phyloP scores from a whole-genome alignment of 2,888 invertebrate species.

The Altica lythri region DNA sequence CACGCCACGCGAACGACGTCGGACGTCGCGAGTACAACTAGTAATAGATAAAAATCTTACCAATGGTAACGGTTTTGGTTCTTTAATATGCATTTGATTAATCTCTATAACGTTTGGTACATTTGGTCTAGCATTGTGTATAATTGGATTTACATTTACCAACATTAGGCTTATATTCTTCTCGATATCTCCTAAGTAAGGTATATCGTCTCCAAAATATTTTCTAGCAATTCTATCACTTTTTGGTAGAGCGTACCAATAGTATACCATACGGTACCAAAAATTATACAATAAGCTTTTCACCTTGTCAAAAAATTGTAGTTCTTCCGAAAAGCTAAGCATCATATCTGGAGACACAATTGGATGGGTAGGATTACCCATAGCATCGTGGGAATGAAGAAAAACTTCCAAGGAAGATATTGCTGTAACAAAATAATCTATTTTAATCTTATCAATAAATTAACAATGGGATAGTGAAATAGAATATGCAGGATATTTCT shows the following conservation, averaged over 20 bases:
- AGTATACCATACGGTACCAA: conserved; percentile 31
- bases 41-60: too few species aligned
- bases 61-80: conserved; percentile 30
- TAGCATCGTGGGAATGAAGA: conserved; percentile 34
- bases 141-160: conserved; percentile 34
- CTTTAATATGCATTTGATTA: conserved; percentile 31
- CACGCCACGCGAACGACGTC: too few species aligned
- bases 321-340: conserved; percentile 6
- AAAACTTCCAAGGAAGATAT: conserved; percentile 38
- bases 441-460: background rate
- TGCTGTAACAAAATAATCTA: conserved; percentile 15
- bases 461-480: background rate
- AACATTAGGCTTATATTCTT: conserved; percentile 36
- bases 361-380: conserved; percentile 46
- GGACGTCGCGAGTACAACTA: too few species aligned
- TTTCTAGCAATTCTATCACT: conserved; percentile 29
- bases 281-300: conserved; percentile 28
- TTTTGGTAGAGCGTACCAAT: conserved; percentile 29
- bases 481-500: too few species aligned
- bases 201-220: conserved; percentile 43
- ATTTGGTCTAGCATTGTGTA: conserved; percentile 31
- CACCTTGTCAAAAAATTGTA: conserved; percentile 25
- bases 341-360: conserved; percentile 39
- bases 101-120: conserved; percentile 37
- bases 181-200: conserved; percentile 36